Percentiles rank a stretch among this genome's conserved stretches.
phyloP scores from a whole-genome alignment of 2,113 vertebrate species.

The Barnardius zonarius region DNA sequence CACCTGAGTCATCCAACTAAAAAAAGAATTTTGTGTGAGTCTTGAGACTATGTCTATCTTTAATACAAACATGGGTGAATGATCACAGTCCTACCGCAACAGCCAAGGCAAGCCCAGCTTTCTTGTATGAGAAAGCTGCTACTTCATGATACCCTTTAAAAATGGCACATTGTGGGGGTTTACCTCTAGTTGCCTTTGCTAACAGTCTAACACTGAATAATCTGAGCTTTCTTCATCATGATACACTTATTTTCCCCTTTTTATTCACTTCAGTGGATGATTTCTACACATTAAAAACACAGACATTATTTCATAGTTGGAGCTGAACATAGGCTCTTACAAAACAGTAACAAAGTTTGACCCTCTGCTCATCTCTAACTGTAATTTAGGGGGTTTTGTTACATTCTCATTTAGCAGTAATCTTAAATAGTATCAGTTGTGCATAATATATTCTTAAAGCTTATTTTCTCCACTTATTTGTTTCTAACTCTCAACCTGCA shows the following conservation, averaged over 20 bases:
- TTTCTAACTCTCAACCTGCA: constrained; percentile 45
- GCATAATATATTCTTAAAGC: constrained; percentile 49
- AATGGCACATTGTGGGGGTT: not conserved
- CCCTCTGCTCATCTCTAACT: not conserved
- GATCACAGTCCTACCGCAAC: not conserved
- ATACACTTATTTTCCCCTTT: not conserved
- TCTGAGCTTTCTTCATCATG: not conserved
- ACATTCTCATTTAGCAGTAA: constrained; percentile 46
- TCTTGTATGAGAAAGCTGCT: not conserved
- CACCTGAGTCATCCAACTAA: not conserved
- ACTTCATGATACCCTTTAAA: not conserved
- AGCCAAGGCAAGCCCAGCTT: not conserved
- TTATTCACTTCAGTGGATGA: not conserved
- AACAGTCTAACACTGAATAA: constrained; percentile 6
- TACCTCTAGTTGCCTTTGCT: not conserved
- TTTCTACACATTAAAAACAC: not conserved
- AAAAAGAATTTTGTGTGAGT: not conserved
- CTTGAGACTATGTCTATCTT: not conserved
- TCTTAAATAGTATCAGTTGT: constrained; percentile 46
- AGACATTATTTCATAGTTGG: not conserved
- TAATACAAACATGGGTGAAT: not conserved
- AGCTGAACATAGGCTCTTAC: not conserved
- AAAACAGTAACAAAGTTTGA: constrained; percentile 9
- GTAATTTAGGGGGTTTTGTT: constrained; percentile 19
- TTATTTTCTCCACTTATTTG: constrained; percentile 47